Evolutionary conservation across 2,888 invertebrate genomes (phyloP).

Genomic region (Anthrax anthrax): DNA sequence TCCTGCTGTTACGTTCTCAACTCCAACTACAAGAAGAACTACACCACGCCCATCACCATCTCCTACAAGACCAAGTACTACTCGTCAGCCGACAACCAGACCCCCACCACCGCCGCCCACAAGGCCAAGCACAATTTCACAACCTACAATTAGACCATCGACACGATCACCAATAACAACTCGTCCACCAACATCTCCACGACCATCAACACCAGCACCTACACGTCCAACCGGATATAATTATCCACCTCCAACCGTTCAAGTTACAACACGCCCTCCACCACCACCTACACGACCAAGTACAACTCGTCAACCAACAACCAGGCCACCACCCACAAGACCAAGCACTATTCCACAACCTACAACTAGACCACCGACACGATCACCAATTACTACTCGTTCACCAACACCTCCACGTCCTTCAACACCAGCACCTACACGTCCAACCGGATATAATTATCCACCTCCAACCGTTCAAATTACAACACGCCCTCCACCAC

Average conservation of each 20-base stretch:
- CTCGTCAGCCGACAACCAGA: too few species aligned
- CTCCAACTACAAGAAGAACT: background rate
- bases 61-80: background rate
- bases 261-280: slow-evolving; percentile 8
- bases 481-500: slow-evolving; percentile 10
- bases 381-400: slow-evolving; percentile 7
- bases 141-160: slow-evolving; percentile 7
- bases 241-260: too few species aligned
- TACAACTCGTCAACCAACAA: too few species aligned
- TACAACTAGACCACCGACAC: too few species aligned
- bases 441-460: background rate
- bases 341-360: too few species aligned
- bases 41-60: background rate
- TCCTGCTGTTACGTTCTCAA: background rate
- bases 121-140: background rate
- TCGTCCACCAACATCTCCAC: slow-evolving; percentile 16
- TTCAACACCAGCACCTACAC: slow-evolving; percentile 10
- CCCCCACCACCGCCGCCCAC: background rate
- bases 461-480: too few species aligned
- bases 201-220: slow-evolving; percentile 16
- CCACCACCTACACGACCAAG: slow-evolving; percentile 14
- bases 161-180: slow-evolving; percentile 15
- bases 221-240: background rate
- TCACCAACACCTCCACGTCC: too few species aligned
- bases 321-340: too few species aligned